A percentile compares a stretch with the other conserved stretches of the same genome.
Evolutionary conservation across 2,797 vertebrate species (phyloP).

Genomic region (Tapirus indicus): DNA sequence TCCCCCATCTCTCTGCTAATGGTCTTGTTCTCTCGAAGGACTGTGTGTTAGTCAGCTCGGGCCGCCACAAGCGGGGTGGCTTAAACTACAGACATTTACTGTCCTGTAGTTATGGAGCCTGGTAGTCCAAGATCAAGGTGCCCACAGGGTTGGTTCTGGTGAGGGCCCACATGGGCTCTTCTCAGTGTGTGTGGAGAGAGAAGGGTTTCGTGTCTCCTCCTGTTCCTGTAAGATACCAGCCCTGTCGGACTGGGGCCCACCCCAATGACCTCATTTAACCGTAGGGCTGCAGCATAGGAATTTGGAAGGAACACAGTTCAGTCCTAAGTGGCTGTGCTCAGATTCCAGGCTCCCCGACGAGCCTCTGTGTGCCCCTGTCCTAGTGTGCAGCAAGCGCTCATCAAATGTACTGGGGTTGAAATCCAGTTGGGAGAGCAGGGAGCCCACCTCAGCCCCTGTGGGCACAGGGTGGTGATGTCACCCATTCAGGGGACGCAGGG

Average conservation of each 20-base stretch:
- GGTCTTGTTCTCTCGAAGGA: too few species aligned
- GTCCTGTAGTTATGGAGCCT: background rate
- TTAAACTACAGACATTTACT: fast-evolving
- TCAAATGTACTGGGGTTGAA: fast-evolving
- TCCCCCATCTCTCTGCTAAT: background rate
- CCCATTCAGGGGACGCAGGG: too few species aligned
- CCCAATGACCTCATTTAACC: background rate
- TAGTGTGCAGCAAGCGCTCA: background rate
- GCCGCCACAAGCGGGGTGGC: fast-evolving
- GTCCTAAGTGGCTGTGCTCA: too few species aligned
- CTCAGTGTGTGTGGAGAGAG: background rate
- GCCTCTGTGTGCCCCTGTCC: fast-evolving
- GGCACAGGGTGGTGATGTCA: background rate
- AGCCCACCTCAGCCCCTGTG: fast-evolving
- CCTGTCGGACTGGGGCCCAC: background rate
- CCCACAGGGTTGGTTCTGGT: fast-evolving
- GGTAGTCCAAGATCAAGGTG: background rate
- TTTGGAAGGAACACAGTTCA: background rate
- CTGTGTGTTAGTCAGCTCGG: fast-evolving
- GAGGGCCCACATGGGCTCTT: background rate
- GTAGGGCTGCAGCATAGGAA: background rate
- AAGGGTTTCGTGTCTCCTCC: background rate
- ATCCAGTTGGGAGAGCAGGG: background rate
- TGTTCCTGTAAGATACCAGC: background rate
- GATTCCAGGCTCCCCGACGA: background rate